Evolutionary conservation across 2,113 vertebrate genomes (phyloP).

Genomic region (Melospiza melodia): DNA sequence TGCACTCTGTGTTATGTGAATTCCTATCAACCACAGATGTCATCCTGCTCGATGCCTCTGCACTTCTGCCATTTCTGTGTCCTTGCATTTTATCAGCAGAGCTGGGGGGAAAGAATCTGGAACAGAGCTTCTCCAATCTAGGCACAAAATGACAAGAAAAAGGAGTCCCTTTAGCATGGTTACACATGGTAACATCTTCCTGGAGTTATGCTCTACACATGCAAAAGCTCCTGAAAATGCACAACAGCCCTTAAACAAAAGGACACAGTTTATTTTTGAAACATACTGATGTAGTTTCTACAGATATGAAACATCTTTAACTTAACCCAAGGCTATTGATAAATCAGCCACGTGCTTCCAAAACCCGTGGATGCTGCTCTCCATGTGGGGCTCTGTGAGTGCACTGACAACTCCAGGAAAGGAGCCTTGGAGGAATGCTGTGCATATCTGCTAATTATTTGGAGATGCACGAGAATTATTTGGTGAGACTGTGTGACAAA

Average conservation of each 20-base stretch:
- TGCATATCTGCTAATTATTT: neutral
- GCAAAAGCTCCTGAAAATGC: conserved; percentile 4
- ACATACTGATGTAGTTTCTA: neutral
- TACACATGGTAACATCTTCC: neutral
- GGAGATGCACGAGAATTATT: neutral
- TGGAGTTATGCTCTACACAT: neutral
- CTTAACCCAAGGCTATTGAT: neutral
- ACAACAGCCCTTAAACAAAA: neutral
- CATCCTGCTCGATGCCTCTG: neutral
- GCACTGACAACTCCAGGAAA: neutral
- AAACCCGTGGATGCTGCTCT: neutral
- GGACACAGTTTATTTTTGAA: neutral
- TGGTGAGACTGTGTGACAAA: neutral
- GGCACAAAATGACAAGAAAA: neutral
- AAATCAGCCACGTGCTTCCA: neutral
- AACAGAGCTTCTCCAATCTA: neutral
- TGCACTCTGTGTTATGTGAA: neutral
- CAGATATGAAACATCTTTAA: neutral
- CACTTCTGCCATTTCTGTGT: conserved; percentile 13
- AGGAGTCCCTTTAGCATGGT: neutral
- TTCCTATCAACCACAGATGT: neutral
- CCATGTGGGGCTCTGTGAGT: neutral
- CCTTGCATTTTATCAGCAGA: conserved; percentile 22
- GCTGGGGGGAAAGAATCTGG: neutral
- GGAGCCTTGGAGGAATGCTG: neutral